Base-by-base conservation (phyloP, 1,140 invertebrate species). In the Drosophila kepulauana region DNA sequence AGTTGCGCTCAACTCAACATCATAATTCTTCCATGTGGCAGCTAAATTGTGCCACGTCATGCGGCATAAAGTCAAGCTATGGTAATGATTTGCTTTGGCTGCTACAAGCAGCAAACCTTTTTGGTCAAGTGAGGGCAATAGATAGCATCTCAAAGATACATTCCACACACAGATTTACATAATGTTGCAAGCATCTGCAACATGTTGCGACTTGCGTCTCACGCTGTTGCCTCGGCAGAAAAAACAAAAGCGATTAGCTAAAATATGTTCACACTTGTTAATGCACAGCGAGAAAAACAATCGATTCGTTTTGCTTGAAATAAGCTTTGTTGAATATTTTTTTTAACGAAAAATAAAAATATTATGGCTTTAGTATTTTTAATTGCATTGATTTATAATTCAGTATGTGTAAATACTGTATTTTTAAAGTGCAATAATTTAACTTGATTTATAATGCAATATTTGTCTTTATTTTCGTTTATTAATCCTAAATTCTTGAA, bases 1-100 rank as follows among this genome's bases (percentile, higher is more conserved):
- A 69, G 77, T 59, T 48, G 73, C 74, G 71, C 84, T 80, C 78
- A 87, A 87, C 84, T 80, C 78, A 87, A 87, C 85, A 87, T 84
- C 84, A 84, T 87, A 87, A 88, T 82, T 82, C 59, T 79, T 68
- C 68, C 59, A 58, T 65, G 57, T 71, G 70, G 52, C 52, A 56
- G 52, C 52, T 56, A 38, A 56, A 38, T 56, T 38, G 16, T 56
- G 52, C 52, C 49, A 52, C 49, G 28, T 52, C 49, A 51, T 49
- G 46, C 46, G 2, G 46, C 16, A 20, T 49, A 49, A 2, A 5
- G 15, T 7, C 16, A 10, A 67, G 48, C 41, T 43, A 25, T 3
- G 20, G 20, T 25, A 43, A 43, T 43, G 41, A n/a, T 43, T 43
- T 43, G 41, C 41, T 43, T 43, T 11, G 41, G 41, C 57, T 48